Evolutionary conservation across 1,140 invertebrate genomes (phyloP).

Genomic region (Hycleus phaleratus): DNA sequence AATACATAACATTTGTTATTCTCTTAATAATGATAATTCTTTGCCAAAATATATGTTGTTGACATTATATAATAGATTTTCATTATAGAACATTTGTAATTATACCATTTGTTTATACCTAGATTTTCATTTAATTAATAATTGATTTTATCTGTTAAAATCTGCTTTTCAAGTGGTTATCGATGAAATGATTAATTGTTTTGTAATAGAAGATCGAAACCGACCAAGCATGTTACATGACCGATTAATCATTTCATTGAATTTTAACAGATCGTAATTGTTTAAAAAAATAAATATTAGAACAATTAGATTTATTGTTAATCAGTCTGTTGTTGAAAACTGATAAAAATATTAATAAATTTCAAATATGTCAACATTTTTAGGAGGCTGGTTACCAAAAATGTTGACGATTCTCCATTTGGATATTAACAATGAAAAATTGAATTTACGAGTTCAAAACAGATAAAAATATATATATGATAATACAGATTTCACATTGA

Average conservation of each 20-base stretch:
- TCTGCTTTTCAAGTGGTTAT: not conserved
- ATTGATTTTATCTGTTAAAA: constrained; percentile 11
- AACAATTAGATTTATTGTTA: not conserved
- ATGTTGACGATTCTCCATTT: constrained; percentile 7
- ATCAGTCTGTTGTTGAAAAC: constrained; percentile 8
- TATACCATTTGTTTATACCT: constrained; percentile 19
- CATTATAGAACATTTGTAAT: constrained; percentile 30
- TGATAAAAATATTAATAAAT: not conserved
- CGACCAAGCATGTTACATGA: not conserved
- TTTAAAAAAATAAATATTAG: constrained; percentile 10
- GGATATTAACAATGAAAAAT: not conserved
- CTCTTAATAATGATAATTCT: constrained; percentile 24
- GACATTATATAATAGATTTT: constrained; percentile 27
- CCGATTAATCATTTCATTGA: not conserved
- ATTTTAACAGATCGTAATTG: constrained; percentile 10
- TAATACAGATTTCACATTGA: not conserved
- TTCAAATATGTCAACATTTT: constrained; percentile 16
- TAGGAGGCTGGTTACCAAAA: constrained; percentile 32
- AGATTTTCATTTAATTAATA: constrained; percentile 13
- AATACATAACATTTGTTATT: constrained; percentile 24
- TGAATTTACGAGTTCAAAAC: not conserved
- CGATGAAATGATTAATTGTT: not conserved
- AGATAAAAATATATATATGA: constrained; percentile 1
- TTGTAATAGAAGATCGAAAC: constrained; percentile 1
- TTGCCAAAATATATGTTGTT: constrained; percentile 36